phyloP scores from a whole-genome alignment of 2,888 invertebrate species.

The Ormyrus thymus region DNA sequence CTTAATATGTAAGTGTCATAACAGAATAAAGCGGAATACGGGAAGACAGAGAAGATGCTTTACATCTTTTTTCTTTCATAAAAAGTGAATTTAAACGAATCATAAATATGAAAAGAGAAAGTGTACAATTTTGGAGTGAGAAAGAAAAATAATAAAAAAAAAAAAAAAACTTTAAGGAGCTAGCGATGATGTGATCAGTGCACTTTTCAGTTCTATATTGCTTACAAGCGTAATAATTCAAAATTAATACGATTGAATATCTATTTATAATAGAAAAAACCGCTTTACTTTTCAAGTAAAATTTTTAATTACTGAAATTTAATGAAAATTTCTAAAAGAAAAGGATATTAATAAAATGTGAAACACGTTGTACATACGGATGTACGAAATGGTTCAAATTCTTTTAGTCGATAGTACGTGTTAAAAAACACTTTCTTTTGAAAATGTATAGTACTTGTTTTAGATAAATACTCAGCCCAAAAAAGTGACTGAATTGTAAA shows the following conservation, averaged over 20 bases:
- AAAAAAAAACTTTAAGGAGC: slow-evolving; percentile 61
- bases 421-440: slow-evolving; percentile 4
- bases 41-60: neutral
- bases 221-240: slow-evolving; percentile 59
- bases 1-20: slow-evolving; percentile 70
- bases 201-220: slow-evolving; percentile 61
- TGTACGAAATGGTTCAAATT: slow-evolving; percentile 34
- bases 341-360: slow-evolving; percentile 1
- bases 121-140: slow-evolving; percentile 64
- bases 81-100: slow-evolving; percentile 37
- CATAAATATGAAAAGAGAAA: slow-evolving; percentile 42
- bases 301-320: slow-evolving; percentile 53
- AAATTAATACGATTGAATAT: slow-evolving; percentile 39
- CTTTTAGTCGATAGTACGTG: slow-evolving; percentile 15
- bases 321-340: slow-evolving; percentile 49
- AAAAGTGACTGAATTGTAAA: slow-evolving; percentile 45
- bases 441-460: slow-evolving; percentile 20
- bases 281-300: slow-evolving; percentile 50
- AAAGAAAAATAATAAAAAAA: slow-evolving; percentile 43
- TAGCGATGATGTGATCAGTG: slow-evolving; percentile 60
- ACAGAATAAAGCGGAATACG: slow-evolving; percentile 47
- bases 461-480: slow-evolving; percentile 20
- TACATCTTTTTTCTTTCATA: slow-evolving; percentile 32
- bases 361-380: slow-evolving; percentile 10
- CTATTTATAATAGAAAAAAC: slow-evolving; percentile 40